These are phyloP conservation scores for Plebejus anna DNA, from an alignment of 2,888 invertebrate species.

Conservation along the genomic window DNA sequence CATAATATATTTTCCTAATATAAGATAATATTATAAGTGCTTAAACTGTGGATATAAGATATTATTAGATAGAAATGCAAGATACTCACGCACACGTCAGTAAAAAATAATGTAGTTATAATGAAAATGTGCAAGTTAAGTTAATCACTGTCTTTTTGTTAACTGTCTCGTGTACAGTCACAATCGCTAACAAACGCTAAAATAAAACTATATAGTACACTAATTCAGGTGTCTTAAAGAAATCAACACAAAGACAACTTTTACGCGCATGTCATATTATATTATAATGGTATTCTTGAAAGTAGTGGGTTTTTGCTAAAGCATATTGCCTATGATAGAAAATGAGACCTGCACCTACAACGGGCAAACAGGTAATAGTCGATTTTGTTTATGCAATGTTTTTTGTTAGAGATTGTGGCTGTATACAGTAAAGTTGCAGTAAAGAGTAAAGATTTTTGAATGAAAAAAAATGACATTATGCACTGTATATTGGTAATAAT, in stretches of 20 bases:
- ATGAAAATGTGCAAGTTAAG: constrained; percentile 28
- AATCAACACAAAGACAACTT: too few species aligned
- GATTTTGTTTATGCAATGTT: not conserved
- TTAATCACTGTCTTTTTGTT: constrained; percentile 7
- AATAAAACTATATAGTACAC: not conserved
- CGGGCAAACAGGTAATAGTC: not conserved
- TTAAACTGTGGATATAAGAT: constrained; percentile 53
- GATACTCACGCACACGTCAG: constrained; percentile 58
- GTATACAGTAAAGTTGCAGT: not conserved
- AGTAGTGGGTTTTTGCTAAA: too few species aligned
- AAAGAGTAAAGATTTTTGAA: not conserved
- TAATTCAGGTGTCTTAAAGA: too few species aligned
- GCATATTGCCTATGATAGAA: too few species aligned
- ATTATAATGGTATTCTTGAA: too few species aligned
- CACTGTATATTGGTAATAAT: constrained; percentile 5
- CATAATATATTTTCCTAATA: constrained; percentile 33
- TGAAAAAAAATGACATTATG: not conserved
- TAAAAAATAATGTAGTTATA: constrained; percentile 42
- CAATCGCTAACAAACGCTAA: not conserved
- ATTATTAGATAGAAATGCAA: constrained; percentile 52
- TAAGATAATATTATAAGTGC: constrained; percentile 43
- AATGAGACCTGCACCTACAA: not conserved
- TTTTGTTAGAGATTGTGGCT: not conserved
- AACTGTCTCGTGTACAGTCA: not conserved
- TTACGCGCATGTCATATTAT: too few species aligned